phyloP scores from a whole-genome alignment of 2,797 vertebrate species.

The Thamnophis elegans region DNA sequence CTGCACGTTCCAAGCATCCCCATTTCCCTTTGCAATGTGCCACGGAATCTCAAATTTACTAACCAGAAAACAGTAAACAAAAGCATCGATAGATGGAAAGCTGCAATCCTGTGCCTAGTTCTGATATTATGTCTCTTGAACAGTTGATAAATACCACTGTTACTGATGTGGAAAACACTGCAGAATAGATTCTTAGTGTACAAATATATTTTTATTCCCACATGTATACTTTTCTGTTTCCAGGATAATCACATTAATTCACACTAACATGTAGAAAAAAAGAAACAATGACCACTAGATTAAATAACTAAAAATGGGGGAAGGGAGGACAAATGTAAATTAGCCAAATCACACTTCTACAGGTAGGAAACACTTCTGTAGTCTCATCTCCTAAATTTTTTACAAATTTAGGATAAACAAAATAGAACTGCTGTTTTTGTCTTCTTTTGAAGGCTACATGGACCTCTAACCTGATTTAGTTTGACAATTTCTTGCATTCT shows the following conservation, averaged over 20 bases:
- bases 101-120: not conserved
- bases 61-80: not conserved
- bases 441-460: not conserved
- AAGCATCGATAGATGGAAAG: not conserved
- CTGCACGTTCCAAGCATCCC: constrained; percentile 15
- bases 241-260: not conserved
- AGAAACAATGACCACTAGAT: not conserved
- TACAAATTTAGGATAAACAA: not conserved
- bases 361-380: not conserved
- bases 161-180: not conserved
- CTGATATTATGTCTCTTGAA: not conserved
- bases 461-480: not conserved
- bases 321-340: not conserved
- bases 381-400: not conserved
- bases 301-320: not conserved
- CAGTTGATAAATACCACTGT: not conserved
- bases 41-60: not conserved
- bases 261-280: not conserved
- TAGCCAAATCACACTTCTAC: not conserved
- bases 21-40: not conserved
- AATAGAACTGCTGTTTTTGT: not conserved
- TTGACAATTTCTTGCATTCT: not conserved
- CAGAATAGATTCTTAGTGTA: not conserved
- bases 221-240: not conserved
- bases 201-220: not conserved